A percentile compares a stretch with the other conserved stretches of the same genome.
These are phyloP conservation scores for Alosa alosa DNA, from an alignment of 2,113 vertebrate species.

Conservation along the genomic window DNA sequence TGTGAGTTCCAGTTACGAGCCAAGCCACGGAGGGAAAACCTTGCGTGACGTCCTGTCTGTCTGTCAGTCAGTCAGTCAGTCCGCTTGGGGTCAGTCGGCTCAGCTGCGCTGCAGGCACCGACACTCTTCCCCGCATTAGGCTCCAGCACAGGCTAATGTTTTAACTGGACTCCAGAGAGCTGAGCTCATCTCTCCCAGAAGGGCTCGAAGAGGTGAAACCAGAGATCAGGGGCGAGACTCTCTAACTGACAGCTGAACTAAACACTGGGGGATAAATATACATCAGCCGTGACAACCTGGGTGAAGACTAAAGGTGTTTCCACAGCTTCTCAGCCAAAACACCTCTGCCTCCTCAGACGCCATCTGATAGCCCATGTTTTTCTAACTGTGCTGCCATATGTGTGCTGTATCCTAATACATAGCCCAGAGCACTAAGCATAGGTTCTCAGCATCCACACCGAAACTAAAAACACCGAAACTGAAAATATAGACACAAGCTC, in stretches of 20 bases:
- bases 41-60: not conserved
- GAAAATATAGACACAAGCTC: not conserved
- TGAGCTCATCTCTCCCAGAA: conserved; percentile 15
- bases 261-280: not conserved
- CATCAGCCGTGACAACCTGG: not conserved
- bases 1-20: not conserved
- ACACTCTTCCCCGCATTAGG: too few relatives aligned
- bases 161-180: not conserved
- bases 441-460: not conserved
- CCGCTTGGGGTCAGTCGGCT: not conserved
- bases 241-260: conserved; percentile 26
- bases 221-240: conserved; percentile 7
- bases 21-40: not conserved
- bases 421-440: not conserved
- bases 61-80: not conserved
- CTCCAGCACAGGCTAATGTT: not conserved
- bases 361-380: not conserved
- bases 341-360: not conserved
- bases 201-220: conserved; percentile 17
- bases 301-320: conserved; percentile 24
- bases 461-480: too few relatives aligned
- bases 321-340: not conserved
- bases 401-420: not conserved
- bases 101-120: not conserved
- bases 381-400: not conserved